Percentiles rank a stretch among this genome's conserved stretches.
Evolutionary conservation across 2,797 vertebrate species (phyloP).

Genomic region (Triplophysa yarkandensis): DNA sequence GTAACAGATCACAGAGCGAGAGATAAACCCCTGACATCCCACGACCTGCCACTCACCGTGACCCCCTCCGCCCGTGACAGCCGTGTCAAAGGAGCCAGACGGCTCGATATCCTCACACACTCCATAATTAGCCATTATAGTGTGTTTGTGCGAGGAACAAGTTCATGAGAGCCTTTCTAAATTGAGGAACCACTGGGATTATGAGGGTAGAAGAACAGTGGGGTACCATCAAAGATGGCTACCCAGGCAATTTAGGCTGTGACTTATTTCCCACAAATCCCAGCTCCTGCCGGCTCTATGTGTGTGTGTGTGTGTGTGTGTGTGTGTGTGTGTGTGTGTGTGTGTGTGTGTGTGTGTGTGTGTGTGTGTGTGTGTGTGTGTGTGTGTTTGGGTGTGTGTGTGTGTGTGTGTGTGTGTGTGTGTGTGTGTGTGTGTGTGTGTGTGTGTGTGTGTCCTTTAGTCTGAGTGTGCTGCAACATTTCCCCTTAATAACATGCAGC

Average conservation of each 20-base stretch:
- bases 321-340: slow-evolving; percentile 52
- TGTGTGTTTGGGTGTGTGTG: slow-evolving; percentile 52
- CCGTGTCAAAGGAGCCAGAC: slow-evolving; percentile 53
- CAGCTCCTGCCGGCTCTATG: slow-evolving; percentile 64
- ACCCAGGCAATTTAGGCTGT: slow-evolving; percentile 82
- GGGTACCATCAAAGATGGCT: slow-evolving; percentile 77
- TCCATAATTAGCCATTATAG: slow-evolving; percentile 84
- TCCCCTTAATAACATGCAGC: slow-evolving; percentile 82
- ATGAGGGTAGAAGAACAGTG: slow-evolving; percentile 78
- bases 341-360: too few relatives aligned
- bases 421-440: slow-evolving; percentile 13
- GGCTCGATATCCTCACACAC: slow-evolving; percentile 71
- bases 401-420: slow-evolving; percentile 16
- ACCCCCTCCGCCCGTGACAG: slow-evolving; percentile 70
- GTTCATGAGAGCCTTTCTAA: slow-evolving; percentile 78
- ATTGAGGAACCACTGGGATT: slow-evolving; percentile 74
- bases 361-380: slow-evolving; percentile 23
- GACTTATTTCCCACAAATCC: slow-evolving; percentile 79
- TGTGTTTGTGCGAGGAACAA: slow-evolving; percentile 73
- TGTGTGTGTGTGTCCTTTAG: slow-evolving; percentile 46
- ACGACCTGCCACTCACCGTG: slow-evolving; percentile 48
- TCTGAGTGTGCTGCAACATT: slow-evolving; percentile 62
- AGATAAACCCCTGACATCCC: slow-evolving; percentile 69
- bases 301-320: slow-evolving; percentile 23
- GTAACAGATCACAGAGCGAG: slow-evolving; percentile 65